A percentile compares a stretch with the other conserved stretches of the same genome.
phyloP scores from a whole-genome alignment of 2,888 invertebrate species.

The Agonum fuliginosum region DNA sequence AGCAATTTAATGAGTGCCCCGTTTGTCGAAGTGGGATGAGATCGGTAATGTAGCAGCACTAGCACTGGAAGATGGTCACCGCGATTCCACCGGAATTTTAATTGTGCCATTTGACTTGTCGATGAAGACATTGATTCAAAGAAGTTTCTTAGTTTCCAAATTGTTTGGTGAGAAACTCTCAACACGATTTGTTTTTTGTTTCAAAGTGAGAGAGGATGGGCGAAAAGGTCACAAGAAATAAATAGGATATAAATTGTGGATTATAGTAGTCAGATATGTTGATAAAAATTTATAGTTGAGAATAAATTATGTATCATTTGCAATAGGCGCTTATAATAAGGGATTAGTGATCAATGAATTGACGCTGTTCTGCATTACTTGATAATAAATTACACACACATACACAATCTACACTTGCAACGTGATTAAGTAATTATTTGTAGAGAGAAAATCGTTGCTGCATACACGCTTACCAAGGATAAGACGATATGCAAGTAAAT shows the following conservation, averaged over 20 bases:
- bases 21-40: too few species aligned
- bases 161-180: slow-evolving; percentile 6
- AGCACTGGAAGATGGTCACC: slow-evolving; percentile 10
- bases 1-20: too few species aligned
- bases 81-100: slow-evolving; percentile 37
- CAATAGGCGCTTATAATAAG: slow-evolving; percentile 42
- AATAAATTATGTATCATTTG: slow-evolving; percentile 46
- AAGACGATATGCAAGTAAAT: slow-evolving; percentile 11
- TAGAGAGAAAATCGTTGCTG: slow-evolving; percentile 21
- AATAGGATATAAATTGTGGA: slow-evolving; percentile 48
- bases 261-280: slow-evolving; percentile 44
- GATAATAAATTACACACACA: slow-evolving; percentile 22
- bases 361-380: slow-evolving; percentile 17
- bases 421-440: slow-evolving; percentile 39
- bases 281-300: slow-evolving; percentile 42
- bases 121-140: slow-evolving; percentile 12
- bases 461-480: background rate
- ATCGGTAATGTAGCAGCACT: too few species aligned
- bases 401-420: background rate
- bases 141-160: slow-evolving; percentile 28
- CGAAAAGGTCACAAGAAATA: slow-evolving; percentile 34
- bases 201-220: slow-evolving; percentile 32
- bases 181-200: slow-evolving; percentile 28
- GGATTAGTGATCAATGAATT: slow-evolving; percentile 50
- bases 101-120: slow-evolving; percentile 46